Percentiles rank a stretch among this genome's conserved stretches.
These are phyloP conservation scores for Polydrusus pterygomalis DNA, from an alignment of 2,888 invertebrate genomes.

Conservation along the genomic window DNA sequence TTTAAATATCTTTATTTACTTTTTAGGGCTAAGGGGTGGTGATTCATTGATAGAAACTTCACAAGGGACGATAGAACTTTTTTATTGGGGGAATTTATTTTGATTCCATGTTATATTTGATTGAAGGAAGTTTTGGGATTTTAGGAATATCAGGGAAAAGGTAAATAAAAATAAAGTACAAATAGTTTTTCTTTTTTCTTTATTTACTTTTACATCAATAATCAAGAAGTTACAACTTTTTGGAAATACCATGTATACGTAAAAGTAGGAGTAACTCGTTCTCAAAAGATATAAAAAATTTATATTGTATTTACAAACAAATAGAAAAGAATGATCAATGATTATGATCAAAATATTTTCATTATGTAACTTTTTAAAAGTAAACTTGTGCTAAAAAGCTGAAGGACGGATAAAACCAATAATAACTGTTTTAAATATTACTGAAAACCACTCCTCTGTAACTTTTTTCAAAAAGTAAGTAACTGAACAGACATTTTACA, in stretches of 20 bases:
- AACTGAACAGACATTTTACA: slow-evolving; percentile 17
- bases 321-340: slow-evolving; percentile 47
- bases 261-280: slow-evolving; percentile 56
- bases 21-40: slow-evolving; percentile 54
- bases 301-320: slow-evolving; percentile 57
- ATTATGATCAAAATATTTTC: slow-evolving; percentile 42
- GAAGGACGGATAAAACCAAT: slow-evolving; percentile 55
- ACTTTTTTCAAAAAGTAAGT: slow-evolving; percentile 30
- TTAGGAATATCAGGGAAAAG: slow-evolving; percentile 33
- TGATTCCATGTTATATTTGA: slow-evolving; percentile 49
- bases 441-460: slow-evolving; percentile 25
- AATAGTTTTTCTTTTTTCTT: slow-evolving; percentile 45
- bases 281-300: slow-evolving; percentile 56
- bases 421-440: slow-evolving; percentile 48
- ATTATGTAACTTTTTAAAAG: slow-evolving; percentile 37
- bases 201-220: slow-evolving; percentile 58
- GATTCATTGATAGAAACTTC: slow-evolving; percentile 54
- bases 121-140: slow-evolving; percentile 47
- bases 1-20: slow-evolving; percentile 54
- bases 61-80: slow-evolving; percentile 36
- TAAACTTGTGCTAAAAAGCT: slow-evolving; percentile 49
- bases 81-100: slow-evolving; percentile 52
- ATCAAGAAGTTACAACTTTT: slow-evolving; percentile 57
- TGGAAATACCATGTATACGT: slow-evolving; percentile 58
- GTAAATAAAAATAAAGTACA: slow-evolving; percentile 48